Base-by-base conservation (phyloP, 2,888 invertebrate genomes). In the Charanyca ferruginea region DNA sequence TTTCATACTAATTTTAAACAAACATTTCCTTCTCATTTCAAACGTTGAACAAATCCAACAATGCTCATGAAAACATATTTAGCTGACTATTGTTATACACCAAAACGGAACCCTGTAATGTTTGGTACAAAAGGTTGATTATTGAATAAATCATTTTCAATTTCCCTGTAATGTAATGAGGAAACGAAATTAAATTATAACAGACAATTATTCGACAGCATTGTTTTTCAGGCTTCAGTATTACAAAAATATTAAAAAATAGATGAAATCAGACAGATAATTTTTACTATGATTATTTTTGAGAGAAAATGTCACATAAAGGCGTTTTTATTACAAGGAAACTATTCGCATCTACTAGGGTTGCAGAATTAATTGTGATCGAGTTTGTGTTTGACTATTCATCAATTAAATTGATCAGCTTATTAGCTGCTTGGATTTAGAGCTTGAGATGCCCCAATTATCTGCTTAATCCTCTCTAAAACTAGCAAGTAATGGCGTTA, bases 401-500 rank as follows among this genome's bases (percentile, higher is more conserved):
- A 55, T 76, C 20, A 58, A 69, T 41, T 57, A 28, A 55, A 32
- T 23, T 76, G 41, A 49, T 54, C 18, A 49, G 48, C 41, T 77
- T 48, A 1, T 1, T 16, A 9, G 42, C 11, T 63, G 11, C 44
- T 45, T 25, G 7, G 70, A 13, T 59, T 69, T 25, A 25, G 7
- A 51, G 57, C 47, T 78, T 47, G 51, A 9, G 18, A 25, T 25
- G 4, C 3, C 22, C 35, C 53, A 45, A 52, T 59, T 52, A 18
- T 35, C 48, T n/a, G 7, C 4, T 0, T 65, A 78, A 78, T 73
- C 48, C 32, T 2, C 32, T 2, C 20, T 42, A 3, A 53, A 52
- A 65, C 54, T 78, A 73, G 41, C 44, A 2, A 25, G 16, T 20
- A 45, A 52, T 49, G 18, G 28, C 16, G 22, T 16, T 53, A 73